Evolutionary conservation across 2,113 vertebrate genomes (phyloP).

Genomic region (Penelope pileata): DNA sequence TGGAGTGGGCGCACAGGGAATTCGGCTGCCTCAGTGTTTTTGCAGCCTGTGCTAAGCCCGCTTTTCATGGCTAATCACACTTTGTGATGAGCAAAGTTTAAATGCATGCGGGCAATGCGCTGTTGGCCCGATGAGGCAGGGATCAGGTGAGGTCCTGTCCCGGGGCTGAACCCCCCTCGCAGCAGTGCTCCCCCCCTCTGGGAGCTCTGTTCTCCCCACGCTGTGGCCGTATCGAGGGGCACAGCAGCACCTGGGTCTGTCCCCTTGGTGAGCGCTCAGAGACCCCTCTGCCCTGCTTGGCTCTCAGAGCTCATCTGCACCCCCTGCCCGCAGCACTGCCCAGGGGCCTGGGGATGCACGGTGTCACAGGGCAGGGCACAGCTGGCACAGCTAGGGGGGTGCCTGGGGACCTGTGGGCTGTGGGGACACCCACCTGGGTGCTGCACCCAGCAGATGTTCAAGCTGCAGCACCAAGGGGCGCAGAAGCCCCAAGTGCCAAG

Average conservation of each 20-base stretch:
- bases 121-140: conserved; percentile 20
- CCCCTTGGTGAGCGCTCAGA: no score
- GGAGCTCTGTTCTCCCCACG: rapidly evolving
- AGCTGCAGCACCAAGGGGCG: no score
- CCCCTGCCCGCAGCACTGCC: no score
- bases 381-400: no score
- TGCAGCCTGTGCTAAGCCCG: conserved; percentile 58
- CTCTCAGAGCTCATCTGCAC: rapidly evolving
- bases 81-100: background rate
- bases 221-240: background rate
- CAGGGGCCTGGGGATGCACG: no score
- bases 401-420: no score
- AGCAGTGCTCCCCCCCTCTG: background rate
- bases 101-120: background rate
- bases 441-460: no score
- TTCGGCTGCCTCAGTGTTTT: conserved; percentile 71
- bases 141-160: background rate
- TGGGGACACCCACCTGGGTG: no score
- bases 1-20: background rate
- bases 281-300: no score
- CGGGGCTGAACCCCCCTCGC: background rate
- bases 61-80: conserved; percentile 68
- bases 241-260: rapidly evolving
- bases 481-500: background rate
- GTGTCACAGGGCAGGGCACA: no score